Percentiles rank a stretch among this genome's conserved stretches.
Evolutionary conservation across 64 coral and sea anemone genomes (phyloP).

Genomic region (Anthopleura sola): DNA sequence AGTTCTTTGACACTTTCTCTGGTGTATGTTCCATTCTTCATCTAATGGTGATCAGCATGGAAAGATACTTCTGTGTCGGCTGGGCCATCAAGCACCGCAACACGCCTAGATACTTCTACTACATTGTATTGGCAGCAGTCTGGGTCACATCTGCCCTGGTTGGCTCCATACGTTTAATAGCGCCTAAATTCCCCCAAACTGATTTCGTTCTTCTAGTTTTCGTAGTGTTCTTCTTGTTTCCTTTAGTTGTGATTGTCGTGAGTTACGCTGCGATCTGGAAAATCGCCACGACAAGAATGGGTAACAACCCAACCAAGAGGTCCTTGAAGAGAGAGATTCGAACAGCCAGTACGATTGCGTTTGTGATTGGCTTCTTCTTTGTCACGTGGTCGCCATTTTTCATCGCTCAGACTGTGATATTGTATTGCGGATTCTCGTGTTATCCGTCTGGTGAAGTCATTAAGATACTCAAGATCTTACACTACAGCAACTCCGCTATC

Average conservation of each 20-base stretch:
- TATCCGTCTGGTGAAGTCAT: not conserved
- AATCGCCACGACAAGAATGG: conserved; percentile 83
- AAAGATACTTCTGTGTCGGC: conserved; percentile 80
- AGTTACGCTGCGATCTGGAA: conserved; percentile 80
- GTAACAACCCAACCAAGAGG: conserved; percentile 84
- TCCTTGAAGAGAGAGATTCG: conserved; percentile 72
- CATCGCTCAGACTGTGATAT: conserved; percentile 33
- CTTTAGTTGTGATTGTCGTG: conserved; percentile 70
- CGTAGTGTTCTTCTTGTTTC: conserved; percentile 73
- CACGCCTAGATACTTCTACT: conserved; percentile 64
- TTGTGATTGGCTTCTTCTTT: conserved; percentile 92
- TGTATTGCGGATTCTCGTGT: not conserved
- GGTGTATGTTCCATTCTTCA: conserved; percentile 67
- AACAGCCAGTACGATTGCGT: conserved; percentile 79
- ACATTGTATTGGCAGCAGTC: conserved; percentile 63
- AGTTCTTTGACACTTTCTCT: conserved; percentile 52
- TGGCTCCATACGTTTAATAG: conserved; percentile 26
- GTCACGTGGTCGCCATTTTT: conserved; percentile 86
- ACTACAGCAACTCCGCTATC: conserved; percentile 80
- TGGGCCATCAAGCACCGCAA: conserved; percentile 88
- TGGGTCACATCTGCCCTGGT: conserved; percentile 68
- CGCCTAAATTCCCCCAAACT: conserved; percentile 9
- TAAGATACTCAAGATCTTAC: conserved; percentile 71
- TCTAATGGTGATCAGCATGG: conserved; percentile 64
- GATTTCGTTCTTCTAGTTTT: conserved; percentile 42